Evolutionary conservation across 2,797 vertebrate genomes (phyloP).

Genomic region (Decapterus maruadsi): DNA sequence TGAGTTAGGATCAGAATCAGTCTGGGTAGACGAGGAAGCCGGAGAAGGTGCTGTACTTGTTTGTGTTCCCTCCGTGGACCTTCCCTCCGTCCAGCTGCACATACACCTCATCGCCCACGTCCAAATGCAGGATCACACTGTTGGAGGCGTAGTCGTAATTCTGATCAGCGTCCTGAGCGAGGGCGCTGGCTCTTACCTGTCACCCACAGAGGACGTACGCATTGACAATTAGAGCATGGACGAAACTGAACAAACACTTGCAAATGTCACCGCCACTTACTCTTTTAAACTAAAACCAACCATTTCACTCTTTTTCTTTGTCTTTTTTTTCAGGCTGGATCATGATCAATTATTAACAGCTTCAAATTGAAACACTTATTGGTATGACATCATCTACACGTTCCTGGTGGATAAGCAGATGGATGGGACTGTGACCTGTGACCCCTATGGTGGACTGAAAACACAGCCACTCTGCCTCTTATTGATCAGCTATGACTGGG

Average conservation of each 20-base stretch:
- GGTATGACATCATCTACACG: conserved; percentile 47
- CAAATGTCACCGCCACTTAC: conserved; percentile 56
- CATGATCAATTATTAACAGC: conserved; percentile 43
- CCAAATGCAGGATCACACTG: conserved; percentile 97
- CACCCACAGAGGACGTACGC: conserved; percentile 68
- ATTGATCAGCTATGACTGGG: conserved; percentile 73
- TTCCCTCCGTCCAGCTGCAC: conserved; percentile 97
- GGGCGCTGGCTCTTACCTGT: conserved; percentile 96
- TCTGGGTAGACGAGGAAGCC: conserved; percentile 98
- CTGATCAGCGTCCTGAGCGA: conserved; percentile 97
- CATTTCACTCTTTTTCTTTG: conserved; percentile 1
- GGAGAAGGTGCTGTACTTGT: conserved; percentile 99
- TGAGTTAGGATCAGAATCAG: conserved; percentile 77
- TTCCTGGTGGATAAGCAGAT: conserved; percentile 64
- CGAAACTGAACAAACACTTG: conserved; percentile 52
- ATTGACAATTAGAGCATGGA: conserved; percentile 72
- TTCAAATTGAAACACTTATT: conserved; percentile 21
- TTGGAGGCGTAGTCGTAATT: conserved; percentile 99
- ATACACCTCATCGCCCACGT: conserved; percentile 96
- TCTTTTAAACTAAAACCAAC: conserved; percentile 8
- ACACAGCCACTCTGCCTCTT: conserved; percentile 63
- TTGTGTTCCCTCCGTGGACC: conserved; percentile 96
- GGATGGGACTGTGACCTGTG: conserved; percentile 65
- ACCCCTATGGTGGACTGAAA: conserved; percentile 67
- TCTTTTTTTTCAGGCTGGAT: neutral